phyloP scores from a whole-genome alignment of 1,140 invertebrate species.

The Pseudomyrmex sp. region DNA sequence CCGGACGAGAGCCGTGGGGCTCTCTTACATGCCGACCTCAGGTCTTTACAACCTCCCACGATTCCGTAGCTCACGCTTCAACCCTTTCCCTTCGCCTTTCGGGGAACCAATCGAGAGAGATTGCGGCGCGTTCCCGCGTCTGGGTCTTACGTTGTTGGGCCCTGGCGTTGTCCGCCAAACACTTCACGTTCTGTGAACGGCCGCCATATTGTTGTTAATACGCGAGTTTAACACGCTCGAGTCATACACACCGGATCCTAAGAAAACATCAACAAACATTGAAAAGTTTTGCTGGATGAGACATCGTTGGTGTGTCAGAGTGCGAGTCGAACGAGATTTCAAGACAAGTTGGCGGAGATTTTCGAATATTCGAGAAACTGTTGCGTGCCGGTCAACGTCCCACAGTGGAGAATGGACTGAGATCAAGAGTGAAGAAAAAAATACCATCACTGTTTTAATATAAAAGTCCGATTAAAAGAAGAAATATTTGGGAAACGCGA shows the following conservation, averaged over 20 bases:
- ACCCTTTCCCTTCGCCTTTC: conserved; percentile 28
- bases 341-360: neutral
- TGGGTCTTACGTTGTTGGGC: conserved; percentile 52
- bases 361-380: neutral
- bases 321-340: neutral
- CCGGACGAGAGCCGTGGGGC: neutral
- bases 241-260: neutral
- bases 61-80: conserved; percentile 32
- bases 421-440: neutral
- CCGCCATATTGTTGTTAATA: conserved; percentile 74
- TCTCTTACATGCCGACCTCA: neutral
- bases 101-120: conserved; percentile 62
- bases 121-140: conserved; percentile 64
- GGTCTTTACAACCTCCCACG: conserved; percentile 43
- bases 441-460: too few relatives aligned
- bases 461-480: too few relatives aligned
- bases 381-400: neutral
- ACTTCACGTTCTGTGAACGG: conserved; percentile 46
- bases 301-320: neutral
- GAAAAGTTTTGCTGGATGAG: conserved; percentile 17
- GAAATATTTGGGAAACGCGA: too few relatives aligned
- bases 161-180: conserved; percentile 59
- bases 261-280: conserved; percentile 7
- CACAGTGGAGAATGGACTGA: neutral
- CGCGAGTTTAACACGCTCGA: conserved; percentile 56